Percentiles rank a stretch among this genome's conserved stretches.
Conservation (phyloP, 2,113 vertebrate genomes). For the Bos indicus region DNA sequence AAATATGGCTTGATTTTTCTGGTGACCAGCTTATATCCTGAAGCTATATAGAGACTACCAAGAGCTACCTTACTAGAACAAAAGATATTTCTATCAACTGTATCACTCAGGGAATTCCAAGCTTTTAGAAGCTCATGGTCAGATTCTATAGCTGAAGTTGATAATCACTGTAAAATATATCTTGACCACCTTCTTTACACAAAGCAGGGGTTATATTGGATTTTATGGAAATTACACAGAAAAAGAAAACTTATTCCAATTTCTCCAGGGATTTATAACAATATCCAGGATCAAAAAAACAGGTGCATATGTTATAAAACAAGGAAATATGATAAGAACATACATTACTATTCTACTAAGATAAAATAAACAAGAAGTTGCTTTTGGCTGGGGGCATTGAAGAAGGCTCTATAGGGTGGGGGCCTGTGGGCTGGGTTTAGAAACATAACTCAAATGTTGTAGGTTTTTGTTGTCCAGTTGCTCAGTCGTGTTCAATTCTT, state of each 20-base stretch:
- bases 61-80: neutral
- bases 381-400: neutral
- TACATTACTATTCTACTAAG: neutral
- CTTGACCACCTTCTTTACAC: neutral
- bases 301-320: neutral
- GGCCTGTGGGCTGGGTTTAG: neutral
- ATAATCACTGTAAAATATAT: neutral
- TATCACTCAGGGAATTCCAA: neutral
- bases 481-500: neutral
- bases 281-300: neutral
- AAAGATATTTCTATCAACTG: neutral
- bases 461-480: neutral
- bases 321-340: neutral
- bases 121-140: neutral
- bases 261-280: neutral
- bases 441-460: neutral
- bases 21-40: neutral
- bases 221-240: neutral
- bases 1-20: neutral
- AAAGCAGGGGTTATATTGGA: neutral
- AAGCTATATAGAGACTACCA: neutral
- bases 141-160: neutral
- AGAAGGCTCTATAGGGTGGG: neutral
- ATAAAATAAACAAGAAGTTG: neutral
- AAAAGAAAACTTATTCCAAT: neutral